Percentiles rank a stretch among this genome's conserved stretches.
These are phyloP conservation scores for Cyclargus thomasi DNA, from an alignment of 1,140 invertebrate species.

Conservation along the genomic window DNA sequence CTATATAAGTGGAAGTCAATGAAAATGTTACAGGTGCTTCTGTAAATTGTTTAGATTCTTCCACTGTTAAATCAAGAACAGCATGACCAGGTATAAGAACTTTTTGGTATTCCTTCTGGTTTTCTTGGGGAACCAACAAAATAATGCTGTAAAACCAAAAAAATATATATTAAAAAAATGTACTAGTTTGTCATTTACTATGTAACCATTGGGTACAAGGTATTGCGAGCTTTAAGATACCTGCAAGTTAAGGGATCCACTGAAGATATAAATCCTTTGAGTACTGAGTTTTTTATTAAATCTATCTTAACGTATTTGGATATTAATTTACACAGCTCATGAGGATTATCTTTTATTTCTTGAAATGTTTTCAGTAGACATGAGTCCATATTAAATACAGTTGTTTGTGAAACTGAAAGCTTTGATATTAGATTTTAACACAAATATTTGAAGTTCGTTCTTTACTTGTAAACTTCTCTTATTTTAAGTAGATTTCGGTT, in stretches of 20 bases:
- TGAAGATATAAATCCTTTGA: slow-evolving; percentile 47
- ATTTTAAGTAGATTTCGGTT: no score
- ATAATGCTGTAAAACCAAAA: slow-evolving; percentile 49
- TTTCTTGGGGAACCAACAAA: slow-evolving; percentile 33
- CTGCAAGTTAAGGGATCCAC: slow-evolving; percentile 53
- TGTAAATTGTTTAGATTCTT: slow-evolving; percentile 22
- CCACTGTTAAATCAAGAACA: slow-evolving; percentile 38
- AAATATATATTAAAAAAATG: neutral
- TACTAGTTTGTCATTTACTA: neutral
- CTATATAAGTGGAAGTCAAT: slow-evolving; percentile 18
- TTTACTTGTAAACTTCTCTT: no score
- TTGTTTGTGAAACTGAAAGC: neutral
- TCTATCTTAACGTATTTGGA: slow-evolving; percentile 51
- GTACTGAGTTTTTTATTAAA: slow-evolving; percentile 40
- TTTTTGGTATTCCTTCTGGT: slow-evolving; percentile 31
- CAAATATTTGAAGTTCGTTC: no score
- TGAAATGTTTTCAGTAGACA: slow-evolving; percentile 12
- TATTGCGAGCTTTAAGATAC: slow-evolving; percentile 25
- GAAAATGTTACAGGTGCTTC: slow-evolving; percentile 29
- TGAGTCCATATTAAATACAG: neutral
- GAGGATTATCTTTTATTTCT: slow-evolving; percentile 35
- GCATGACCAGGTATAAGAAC: slow-evolving; percentile 57
- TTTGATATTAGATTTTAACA: neutral
- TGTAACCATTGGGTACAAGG: no score
- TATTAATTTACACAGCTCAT: slow-evolving; percentile 30